Conservation (phyloP, 2,113 vertebrate genomes). For the Ceyx cyanopectus region DNA sequence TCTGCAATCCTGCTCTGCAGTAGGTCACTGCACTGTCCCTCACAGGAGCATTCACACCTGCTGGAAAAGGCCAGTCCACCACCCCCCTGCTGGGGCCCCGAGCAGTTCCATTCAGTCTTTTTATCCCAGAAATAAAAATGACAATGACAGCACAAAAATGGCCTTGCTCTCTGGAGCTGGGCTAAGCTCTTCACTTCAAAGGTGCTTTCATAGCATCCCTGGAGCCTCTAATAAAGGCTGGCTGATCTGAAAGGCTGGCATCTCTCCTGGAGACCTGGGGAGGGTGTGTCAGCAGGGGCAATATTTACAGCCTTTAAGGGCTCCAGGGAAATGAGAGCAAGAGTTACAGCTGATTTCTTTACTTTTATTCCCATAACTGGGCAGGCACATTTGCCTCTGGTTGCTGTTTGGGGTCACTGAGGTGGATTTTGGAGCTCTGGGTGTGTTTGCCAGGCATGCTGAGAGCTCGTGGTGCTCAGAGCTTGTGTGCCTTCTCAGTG, state of each 20-base stretch:
- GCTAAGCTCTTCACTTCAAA: slow-evolving; percentile 56
- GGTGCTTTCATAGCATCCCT: slow-evolving; percentile 38
- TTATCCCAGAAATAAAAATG: slow-evolving; percentile 41
- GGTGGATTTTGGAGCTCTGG: slow-evolving; percentile 11
- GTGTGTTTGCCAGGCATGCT: not conserved
- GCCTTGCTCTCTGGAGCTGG: not conserved
- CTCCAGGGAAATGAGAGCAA: slow-evolving; percentile 27
- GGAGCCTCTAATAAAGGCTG: slow-evolving; percentile 3
- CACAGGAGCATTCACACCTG: slow-evolving; percentile 18
- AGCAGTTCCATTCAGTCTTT: slow-evolving; percentile 42
- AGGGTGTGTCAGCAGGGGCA: not conserved
- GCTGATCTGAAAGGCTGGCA: slow-evolving; percentile 10
- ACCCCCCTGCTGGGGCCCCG: not conserved
- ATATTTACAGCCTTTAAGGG: not conserved
- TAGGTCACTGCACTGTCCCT: not conserved
- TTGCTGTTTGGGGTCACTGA: not conserved
- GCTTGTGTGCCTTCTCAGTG: not conserved
- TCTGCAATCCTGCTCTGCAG: not conserved
- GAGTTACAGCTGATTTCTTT: slow-evolving; percentile 20
- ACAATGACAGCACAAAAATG: slow-evolving; percentile 55
- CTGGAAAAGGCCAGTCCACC: not conserved
- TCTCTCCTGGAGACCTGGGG: slow-evolving; percentile 12
- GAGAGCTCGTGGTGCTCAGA: rapidly evolving
- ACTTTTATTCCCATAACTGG: not conserved
- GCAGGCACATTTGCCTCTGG: not conserved